Conservation (phyloP, 2,888 invertebrate species). For the Epinotia bilunana region DNA sequence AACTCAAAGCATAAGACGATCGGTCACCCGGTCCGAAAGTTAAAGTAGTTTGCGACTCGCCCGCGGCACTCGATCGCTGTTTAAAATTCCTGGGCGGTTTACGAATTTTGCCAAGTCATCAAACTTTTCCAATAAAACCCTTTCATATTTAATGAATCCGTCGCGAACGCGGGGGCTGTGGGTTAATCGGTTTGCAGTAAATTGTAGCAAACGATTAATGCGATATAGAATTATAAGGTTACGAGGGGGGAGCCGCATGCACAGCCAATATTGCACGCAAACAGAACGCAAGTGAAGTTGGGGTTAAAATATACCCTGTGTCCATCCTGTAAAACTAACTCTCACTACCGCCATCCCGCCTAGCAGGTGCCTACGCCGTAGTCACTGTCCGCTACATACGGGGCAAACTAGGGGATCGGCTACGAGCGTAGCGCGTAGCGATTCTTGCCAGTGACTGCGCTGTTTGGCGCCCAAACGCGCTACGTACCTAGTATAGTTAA, state of each 20-base stretch:
- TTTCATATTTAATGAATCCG: slow-evolving; percentile 36
- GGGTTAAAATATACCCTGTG: no score
- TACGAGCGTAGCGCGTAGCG: no score
- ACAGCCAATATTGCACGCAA: no score
- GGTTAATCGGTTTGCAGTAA: slow-evolving; percentile 20
- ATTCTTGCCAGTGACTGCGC: no score
- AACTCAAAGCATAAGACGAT: slow-evolving; percentile 36
- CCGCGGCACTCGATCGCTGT: slow-evolving; percentile 30
- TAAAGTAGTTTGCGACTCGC: slow-evolving; percentile 33
- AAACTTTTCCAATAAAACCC: slow-evolving; percentile 37
- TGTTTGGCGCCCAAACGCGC: no score
- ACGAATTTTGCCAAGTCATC: slow-evolving; percentile 39
- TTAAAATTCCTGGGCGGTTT: slow-evolving; percentile 36
- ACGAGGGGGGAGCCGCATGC: neutral
- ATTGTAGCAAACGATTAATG: neutral
- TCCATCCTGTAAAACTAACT: no score
- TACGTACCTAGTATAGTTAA: no score
- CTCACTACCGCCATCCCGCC: no score
- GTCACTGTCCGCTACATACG: no score
- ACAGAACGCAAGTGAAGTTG: no score
- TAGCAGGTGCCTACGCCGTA: no score
- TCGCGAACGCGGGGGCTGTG: slow-evolving; percentile 2
- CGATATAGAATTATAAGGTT: neutral
- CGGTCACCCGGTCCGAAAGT: slow-evolving; percentile 34
- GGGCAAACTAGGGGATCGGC: no score